These are phyloP conservation scores for Silvanus unidentatus DNA, from an alignment of 2,888 invertebrate genomes.

Conservation along the genomic window DNA sequence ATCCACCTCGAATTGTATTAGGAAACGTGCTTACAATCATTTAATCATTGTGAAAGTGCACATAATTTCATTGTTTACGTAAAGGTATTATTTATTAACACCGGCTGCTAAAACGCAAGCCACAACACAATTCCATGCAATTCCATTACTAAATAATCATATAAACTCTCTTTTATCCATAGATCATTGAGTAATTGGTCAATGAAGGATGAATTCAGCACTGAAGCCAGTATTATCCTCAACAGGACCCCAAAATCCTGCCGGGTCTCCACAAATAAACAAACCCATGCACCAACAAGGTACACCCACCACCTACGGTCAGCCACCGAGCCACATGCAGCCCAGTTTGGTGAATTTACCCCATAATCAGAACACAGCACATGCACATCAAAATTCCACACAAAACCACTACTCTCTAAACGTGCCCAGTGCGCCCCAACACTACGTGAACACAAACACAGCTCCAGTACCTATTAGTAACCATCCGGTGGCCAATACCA, in stretches of 20 bases:
- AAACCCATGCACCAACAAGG: slow-evolving; percentile 41
- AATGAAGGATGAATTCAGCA: slow-evolving; percentile 53
- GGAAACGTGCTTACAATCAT: background rate
- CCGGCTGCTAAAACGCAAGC: too few relatives aligned
- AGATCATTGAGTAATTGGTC: too few relatives aligned
- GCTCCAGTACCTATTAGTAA: slow-evolving; percentile 35
- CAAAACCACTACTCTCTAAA: slow-evolving; percentile 36
- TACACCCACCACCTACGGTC: slow-evolving; percentile 34
- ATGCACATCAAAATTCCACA: slow-evolving; percentile 26
- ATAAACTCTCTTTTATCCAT: too few relatives aligned
- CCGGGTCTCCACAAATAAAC: slow-evolving; percentile 30
- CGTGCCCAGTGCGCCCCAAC: slow-evolving; percentile 33
- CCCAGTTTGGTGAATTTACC: slow-evolving; percentile 34
- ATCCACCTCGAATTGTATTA: background rate
- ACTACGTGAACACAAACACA: slow-evolving; percentile 27
- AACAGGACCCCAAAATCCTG: slow-evolving; percentile 42
- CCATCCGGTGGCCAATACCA: slow-evolving; percentile 34
- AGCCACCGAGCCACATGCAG: slow-evolving; percentile 35
- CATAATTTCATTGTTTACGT: too few relatives aligned
- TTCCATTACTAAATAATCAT: too few relatives aligned
- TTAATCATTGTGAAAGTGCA: too few relatives aligned
- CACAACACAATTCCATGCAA: too few relatives aligned
- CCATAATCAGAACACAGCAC: slow-evolving; percentile 28
- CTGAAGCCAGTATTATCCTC: slow-evolving; percentile 56
- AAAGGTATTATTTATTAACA: too few relatives aligned